phyloP scores from a whole-genome alignment of 1,140 invertebrate species.

The Penaeus vannamei region DNA sequence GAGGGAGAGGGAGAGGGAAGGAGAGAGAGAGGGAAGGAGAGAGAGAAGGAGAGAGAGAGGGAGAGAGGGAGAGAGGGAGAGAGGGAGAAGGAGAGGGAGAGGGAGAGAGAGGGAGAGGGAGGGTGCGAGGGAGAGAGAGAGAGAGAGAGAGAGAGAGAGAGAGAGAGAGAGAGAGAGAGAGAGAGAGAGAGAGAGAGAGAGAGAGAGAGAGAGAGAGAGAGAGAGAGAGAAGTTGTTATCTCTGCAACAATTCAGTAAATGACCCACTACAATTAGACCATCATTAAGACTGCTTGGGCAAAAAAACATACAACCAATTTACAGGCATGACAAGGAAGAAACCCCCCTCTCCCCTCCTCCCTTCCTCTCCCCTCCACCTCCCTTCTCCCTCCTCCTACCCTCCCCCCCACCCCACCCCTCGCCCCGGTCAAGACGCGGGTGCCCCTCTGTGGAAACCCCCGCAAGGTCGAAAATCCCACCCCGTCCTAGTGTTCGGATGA shows the following conservation, averaged over 20 bases:
- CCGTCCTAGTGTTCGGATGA: too few species aligned
- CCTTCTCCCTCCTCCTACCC: neutral
- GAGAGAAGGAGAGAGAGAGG: neutral
- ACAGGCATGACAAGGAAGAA: conserved; percentile 27
- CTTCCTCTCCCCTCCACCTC: neutral
- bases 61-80: neutral
- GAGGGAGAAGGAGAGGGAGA: neutral
- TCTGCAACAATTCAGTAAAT: neutral
- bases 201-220: too few species aligned
- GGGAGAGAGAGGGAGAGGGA: neutral
- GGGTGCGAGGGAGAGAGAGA: neutral
- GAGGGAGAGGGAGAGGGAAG: neutral
- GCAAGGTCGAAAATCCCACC: too few species aligned
- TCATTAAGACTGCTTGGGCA: conserved; percentile 7
- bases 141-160: neutral
- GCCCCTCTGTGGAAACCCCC: too few species aligned
- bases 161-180: neutral
- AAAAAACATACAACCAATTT: conserved; percentile 1
- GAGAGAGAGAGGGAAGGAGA: neutral
- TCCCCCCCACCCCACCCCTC: too few species aligned
- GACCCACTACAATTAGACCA: conserved; percentile 20
- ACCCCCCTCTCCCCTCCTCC: neutral
- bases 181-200: neutral
- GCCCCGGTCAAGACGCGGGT: too few species aligned
- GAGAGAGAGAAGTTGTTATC: neutral